These are phyloP conservation scores for Cryptophagus acutangulus DNA, from an alignment of 2,888 invertebrate genomes.

Conservation along the genomic window DNA sequence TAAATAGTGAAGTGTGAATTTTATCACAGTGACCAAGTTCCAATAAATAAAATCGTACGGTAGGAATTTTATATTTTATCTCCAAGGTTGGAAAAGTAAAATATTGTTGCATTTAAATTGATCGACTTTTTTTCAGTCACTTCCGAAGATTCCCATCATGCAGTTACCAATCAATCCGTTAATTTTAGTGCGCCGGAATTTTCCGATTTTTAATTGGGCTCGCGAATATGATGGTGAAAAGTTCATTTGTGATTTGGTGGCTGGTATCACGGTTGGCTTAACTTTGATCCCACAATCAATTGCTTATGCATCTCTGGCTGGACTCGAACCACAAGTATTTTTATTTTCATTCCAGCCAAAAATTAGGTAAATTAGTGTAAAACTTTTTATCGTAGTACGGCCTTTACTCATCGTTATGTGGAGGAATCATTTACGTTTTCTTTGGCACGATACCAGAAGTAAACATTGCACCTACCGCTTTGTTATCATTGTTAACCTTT, in stretches of 20 bases:
- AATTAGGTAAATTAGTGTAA: background rate
- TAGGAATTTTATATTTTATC: too few relatives aligned
- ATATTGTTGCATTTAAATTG: too few relatives aligned
- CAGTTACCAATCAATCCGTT: too few relatives aligned
- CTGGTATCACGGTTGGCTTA: slow-evolving; percentile 71
- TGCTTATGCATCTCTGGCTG: slow-evolving; percentile 71
- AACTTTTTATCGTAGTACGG: slow-evolving; percentile 53
- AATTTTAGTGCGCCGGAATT: too few relatives aligned
- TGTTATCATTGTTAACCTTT: slow-evolving; percentile 69
- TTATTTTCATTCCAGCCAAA: background rate
- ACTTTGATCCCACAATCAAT: slow-evolving; percentile 75
- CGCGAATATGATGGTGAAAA: slow-evolving; percentile 54
- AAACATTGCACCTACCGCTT: slow-evolving; percentile 68
- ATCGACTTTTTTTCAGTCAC: too few relatives aligned
- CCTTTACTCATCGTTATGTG: slow-evolving; percentile 75
- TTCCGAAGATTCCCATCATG: too few relatives aligned
- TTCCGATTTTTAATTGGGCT: slow-evolving; percentile 57
- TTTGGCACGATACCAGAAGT: slow-evolving; percentile 69
- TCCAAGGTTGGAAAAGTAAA: too few relatives aligned
- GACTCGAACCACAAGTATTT: slow-evolving; percentile 65
- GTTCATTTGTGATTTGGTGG: slow-evolving; percentile 64
- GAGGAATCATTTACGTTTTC: slow-evolving; percentile 72
- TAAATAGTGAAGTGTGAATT: too few relatives aligned
- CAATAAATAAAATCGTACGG: too few relatives aligned
- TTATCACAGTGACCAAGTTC: too few relatives aligned